phyloP scores from a whole-genome alignment of 2,797 vertebrate genomes.

The Coregonus suidteri region DNA sequence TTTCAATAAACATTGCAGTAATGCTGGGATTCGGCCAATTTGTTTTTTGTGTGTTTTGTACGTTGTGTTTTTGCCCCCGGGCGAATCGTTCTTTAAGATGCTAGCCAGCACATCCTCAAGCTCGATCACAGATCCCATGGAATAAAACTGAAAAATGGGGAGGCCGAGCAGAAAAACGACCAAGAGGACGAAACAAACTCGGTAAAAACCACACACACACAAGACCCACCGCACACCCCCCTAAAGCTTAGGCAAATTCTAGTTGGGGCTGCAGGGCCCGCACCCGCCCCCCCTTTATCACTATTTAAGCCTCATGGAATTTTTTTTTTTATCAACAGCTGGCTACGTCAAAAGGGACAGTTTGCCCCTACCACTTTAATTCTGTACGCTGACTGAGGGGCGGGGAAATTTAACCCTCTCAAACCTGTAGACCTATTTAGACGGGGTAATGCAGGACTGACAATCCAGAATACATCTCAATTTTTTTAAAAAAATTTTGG shows the following conservation, averaged over 20 bases:
- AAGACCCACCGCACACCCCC: background rate
- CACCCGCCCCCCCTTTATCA: no score
- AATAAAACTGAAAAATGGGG: constrained; percentile 89
- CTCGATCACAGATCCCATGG: constrained; percentile 91
- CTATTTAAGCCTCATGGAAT: background rate
- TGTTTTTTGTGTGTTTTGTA: background rate
- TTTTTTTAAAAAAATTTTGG: no score
- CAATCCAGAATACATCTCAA: no score
- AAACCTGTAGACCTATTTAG: background rate
- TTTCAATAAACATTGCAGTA: background rate
- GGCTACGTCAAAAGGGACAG: background rate
- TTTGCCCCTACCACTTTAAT: background rate
- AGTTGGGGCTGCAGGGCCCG: background rate
- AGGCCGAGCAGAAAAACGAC: constrained; percentile 85
- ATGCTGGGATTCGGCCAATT: background rate
- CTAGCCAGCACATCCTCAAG: constrained; percentile 86
- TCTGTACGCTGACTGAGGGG: background rate
- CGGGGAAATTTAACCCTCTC: background rate
- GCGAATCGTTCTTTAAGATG: constrained; percentile 88
- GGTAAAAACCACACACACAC: constrained; percentile 67
- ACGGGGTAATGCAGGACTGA: background rate
- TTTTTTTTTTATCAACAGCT: background rate
- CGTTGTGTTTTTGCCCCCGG: background rate
- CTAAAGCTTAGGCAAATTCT: no score
- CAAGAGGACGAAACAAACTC: constrained; percentile 92